phyloP scores from a whole-genome alignment of 2,797 vertebrate species.

The Odontamblyopus lacepedii region DNA sequence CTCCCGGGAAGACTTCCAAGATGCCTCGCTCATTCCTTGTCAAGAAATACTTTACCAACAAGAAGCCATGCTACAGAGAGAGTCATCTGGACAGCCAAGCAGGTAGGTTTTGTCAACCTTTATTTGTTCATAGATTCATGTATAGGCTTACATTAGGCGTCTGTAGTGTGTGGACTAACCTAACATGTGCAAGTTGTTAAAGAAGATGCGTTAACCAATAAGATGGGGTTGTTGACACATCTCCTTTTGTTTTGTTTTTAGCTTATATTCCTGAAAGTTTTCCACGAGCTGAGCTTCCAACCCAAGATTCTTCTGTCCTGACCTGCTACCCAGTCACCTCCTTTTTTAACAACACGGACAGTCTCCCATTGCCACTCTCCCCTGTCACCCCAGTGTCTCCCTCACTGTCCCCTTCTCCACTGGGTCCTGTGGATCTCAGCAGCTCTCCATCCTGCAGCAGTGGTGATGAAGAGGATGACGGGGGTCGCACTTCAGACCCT shows the following conservation, averaged over 20 bases:
- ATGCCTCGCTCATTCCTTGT: conserved; percentile 98
- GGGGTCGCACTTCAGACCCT: conserved; percentile 86
- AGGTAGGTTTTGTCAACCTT: conserved; percentile 64
- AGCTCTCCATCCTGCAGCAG: conserved; percentile 82
- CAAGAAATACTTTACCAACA: conserved; percentile 91
- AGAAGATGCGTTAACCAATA: background rate
- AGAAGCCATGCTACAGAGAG: conserved; percentile 91
- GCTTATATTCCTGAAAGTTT: conserved; percentile 83
- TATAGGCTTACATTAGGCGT: background rate
- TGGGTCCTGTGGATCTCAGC: conserved; percentile 85
- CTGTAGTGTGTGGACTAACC: background rate
- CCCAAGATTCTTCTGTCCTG: conserved; percentile 74
- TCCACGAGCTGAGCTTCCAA: conserved; percentile 81
- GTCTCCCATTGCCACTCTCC: conserved; percentile 75
- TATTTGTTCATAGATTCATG: background rate
- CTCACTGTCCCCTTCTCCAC: conserved; percentile 54
- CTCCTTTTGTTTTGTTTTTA: conserved; percentile 36
- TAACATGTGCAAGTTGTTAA: background rate
- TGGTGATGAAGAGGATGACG: conserved; percentile 87
- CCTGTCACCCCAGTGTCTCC: conserved; percentile 59
- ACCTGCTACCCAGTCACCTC: conserved; percentile 76
- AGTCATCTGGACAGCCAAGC: conserved; percentile 81
- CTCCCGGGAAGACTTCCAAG: conserved; percentile 43
- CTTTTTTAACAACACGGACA: conserved; percentile 76
- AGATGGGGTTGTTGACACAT: background rate